Conservation (phyloP, 2,797 vertebrate genomes). For the Enteromius trimaculatus region DNA sequence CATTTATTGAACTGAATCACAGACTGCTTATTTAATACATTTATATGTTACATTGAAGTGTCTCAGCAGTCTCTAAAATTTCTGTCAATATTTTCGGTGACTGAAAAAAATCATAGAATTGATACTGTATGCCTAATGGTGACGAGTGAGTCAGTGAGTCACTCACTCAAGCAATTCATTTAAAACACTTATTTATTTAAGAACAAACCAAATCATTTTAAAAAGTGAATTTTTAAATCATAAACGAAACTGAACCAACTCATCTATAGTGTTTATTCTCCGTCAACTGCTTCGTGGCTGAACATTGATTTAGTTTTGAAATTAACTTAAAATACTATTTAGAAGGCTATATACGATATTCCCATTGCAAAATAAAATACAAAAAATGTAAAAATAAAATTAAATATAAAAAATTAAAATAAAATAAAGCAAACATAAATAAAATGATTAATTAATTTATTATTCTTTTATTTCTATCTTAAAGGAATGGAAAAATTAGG, state of each 20-base stretch:
- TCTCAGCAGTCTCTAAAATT: neutral
- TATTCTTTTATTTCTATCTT: conserved; percentile 30
- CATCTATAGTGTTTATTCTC: neutral
- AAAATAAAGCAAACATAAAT: neutral
- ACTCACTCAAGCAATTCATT: neutral
- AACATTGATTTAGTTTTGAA: neutral
- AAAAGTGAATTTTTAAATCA: neutral
- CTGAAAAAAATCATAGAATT: neutral
- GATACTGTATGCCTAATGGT: no score
- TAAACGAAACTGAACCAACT: neutral
- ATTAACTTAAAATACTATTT: neutral
- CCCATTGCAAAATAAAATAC: neutral
- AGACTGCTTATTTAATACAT: neutral
- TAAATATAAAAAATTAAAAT: no score
- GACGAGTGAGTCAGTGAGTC: neutral
- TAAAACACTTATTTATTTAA: no score
- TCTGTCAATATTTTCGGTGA: neutral
- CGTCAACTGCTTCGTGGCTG: neutral
- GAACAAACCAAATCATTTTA: neutral
- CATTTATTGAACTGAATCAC: neutral
- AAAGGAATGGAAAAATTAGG: conserved; percentile 16
- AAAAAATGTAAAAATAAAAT: no score
- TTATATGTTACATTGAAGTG: neutral
- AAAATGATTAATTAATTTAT: neutral
- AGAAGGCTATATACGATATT: neutral